Evolutionary conservation across 2,888 invertebrate genomes (phyloP).

Genomic region (Standfussiana lucernea): DNA sequence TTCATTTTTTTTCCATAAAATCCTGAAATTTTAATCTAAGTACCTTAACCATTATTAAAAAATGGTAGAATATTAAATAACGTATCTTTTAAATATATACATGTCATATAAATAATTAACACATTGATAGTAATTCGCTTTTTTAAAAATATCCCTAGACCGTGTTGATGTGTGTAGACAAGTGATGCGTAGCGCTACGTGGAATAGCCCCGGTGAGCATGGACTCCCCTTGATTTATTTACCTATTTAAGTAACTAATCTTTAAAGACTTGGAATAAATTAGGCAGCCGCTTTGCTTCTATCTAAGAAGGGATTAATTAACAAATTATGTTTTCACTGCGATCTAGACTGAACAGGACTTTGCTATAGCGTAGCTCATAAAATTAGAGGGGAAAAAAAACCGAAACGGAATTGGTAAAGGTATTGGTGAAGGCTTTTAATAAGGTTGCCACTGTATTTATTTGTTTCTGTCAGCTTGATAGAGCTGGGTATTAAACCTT

Average conservation of each 20-base stretch:
- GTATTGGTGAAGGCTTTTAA: not conserved
- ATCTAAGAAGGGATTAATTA: constrained; percentile 2
- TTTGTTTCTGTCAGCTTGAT: not conserved
- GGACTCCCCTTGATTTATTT: constrained; percentile 20
- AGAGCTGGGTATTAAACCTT: no score
- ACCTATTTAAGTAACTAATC: constrained; percentile 21
- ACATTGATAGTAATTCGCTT: no score
- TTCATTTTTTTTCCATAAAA: no score
- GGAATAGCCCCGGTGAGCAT: not conserved
- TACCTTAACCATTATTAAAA: no score
- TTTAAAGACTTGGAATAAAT: constrained; percentile 25
- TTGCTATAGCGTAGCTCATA: not conserved
- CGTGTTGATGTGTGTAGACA: no score
- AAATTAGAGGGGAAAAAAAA: not conserved
- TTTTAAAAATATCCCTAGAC: no score
- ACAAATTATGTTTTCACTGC: not conserved
- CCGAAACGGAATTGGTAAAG: not conserved
- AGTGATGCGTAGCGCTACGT: not conserved
- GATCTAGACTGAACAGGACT: not conserved
- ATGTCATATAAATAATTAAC: no score
- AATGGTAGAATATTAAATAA: no score
- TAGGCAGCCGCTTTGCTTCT: not conserved
- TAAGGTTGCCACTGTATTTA: not conserved
- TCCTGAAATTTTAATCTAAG: no score
- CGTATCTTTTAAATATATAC: no score